These are phyloP conservation scores for Papilio glaucus DNA, from an alignment of 1,140 invertebrate species.

Conservation along the genomic window DNA sequence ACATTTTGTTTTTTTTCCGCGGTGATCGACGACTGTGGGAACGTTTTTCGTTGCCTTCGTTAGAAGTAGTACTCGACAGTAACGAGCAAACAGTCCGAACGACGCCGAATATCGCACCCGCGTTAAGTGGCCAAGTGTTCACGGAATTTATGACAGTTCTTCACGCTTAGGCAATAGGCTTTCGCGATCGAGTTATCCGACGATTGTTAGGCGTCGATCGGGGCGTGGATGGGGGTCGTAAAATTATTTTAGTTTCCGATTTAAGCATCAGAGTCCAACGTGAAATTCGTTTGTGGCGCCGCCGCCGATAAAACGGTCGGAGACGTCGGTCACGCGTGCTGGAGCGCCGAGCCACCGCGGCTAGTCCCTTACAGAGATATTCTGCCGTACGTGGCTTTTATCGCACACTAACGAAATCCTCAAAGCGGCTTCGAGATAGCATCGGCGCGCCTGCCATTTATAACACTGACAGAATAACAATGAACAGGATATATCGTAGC, in stretches of 20 bases:
- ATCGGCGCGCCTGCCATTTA: constrained; percentile 66
- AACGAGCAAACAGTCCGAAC: constrained; percentile 76
- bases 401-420: constrained; percentile 56
- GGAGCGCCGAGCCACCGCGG: constrained; percentile 45
- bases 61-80: constrained; percentile 74
- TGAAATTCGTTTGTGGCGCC: constrained; percentile 80
- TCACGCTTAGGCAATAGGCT: constrained; percentile 59
- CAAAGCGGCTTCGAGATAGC: constrained; percentile 57
- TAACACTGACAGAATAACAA: constrained; percentile 74
- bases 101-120: constrained; percentile 71
- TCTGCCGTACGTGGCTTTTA: constrained; percentile 59
- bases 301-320: constrained; percentile 76
- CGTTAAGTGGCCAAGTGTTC: constrained; percentile 70
- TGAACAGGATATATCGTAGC: constrained; percentile 73
- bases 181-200: constrained; percentile 58
- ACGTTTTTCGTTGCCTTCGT: constrained; percentile 77
- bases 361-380: constrained; percentile 61
- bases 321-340: constrained; percentile 60
- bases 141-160: constrained; percentile 71
- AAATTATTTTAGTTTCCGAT: constrained; percentile 79
- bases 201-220: constrained; percentile 55
- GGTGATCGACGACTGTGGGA: constrained; percentile 81
- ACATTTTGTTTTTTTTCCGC: constrained; percentile 78
- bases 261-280: constrained; percentile 77
- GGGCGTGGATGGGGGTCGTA: constrained; percentile 63